These are phyloP conservation scores for Gymnodraco acuticeps DNA, from an alignment of 2,797 vertebrate genomes.

Conservation along the genomic window DNA sequence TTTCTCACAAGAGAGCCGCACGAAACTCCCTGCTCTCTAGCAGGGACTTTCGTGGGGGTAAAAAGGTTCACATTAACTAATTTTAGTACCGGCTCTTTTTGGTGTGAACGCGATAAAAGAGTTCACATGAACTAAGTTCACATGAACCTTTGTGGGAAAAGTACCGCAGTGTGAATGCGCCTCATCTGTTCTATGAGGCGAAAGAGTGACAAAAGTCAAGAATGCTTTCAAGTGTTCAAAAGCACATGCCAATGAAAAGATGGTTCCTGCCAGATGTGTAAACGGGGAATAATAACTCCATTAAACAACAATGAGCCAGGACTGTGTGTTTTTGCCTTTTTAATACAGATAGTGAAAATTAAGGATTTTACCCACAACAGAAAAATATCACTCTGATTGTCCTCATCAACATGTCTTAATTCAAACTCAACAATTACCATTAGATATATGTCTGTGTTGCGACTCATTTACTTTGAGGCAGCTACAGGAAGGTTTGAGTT, in stretches of 20 bases:
- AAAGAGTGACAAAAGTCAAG: neutral
- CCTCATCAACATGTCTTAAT: neutral
- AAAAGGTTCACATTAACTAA: too few relatives aligned
- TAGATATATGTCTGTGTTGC: neutral
- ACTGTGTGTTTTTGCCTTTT: constrained; percentile 12
- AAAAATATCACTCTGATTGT: neutral
- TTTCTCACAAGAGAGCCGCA: too few relatives aligned
- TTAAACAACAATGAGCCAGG: neutral
- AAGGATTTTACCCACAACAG: neutral
- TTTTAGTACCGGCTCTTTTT: too few relatives aligned
- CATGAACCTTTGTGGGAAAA: too few relatives aligned
- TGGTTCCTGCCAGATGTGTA: neutral
- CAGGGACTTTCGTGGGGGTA: too few relatives aligned
- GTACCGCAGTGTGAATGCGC: too few relatives aligned
- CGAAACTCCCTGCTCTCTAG: too few relatives aligned
- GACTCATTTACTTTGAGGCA: constrained; percentile 27
- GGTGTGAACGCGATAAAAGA: too few relatives aligned
- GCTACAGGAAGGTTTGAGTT: constrained; percentile 22
- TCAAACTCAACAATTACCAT: neutral
- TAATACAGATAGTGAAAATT: constrained; percentile 17
- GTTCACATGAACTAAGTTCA: too few relatives aligned
- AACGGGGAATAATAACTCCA: neutral
- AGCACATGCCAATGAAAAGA: constrained; percentile 1
- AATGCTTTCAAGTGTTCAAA: neutral
- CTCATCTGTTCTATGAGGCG: neutral